Evolutionary conservation across 2,888 invertebrate genomes (phyloP).

Genomic region (Anticlea derivata): DNA sequence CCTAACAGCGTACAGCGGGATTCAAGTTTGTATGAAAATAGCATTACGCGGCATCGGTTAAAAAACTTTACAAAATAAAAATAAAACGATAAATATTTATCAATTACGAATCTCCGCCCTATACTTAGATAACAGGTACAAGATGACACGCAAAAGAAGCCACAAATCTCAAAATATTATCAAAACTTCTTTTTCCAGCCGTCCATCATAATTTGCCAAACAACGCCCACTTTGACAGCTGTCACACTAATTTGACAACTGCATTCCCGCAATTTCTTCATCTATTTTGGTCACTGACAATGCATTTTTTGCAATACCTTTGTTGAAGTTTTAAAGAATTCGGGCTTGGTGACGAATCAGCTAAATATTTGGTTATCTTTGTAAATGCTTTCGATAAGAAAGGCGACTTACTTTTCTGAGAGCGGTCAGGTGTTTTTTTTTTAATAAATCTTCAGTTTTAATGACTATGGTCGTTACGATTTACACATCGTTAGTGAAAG

Average conservation of each 20-base stretch:
- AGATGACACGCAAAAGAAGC: constrained; percentile 40
- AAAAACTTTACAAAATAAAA: no score
- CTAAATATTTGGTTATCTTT: constrained; percentile 47
- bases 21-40: no score
- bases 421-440: constrained; percentile 24
- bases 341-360: constrained; percentile 44
- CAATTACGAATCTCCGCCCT: constrained; percentile 10
- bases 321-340: constrained; percentile 24
- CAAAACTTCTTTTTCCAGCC: constrained; percentile 39
- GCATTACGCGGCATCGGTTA: no score
- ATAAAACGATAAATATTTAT: no score
- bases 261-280: constrained; percentile 51
- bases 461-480: background rate
- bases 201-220: constrained; percentile 65
- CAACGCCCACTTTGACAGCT: constrained; percentile 72
- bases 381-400: constrained; percentile 39
- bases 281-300: constrained; percentile 41
- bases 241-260: constrained; percentile 76
- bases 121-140: constrained; percentile 37
- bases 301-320: constrained; percentile 40
- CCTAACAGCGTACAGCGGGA: no score
- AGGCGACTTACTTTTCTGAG: constrained; percentile 38
- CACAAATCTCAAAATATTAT: constrained; percentile 55
- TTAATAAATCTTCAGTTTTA: constrained; percentile 10
- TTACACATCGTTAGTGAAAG: constrained; percentile 5